Evolutionary conservation across 1,140 invertebrate species (phyloP).

Genomic region (Lasaia peninsularis): DNA sequence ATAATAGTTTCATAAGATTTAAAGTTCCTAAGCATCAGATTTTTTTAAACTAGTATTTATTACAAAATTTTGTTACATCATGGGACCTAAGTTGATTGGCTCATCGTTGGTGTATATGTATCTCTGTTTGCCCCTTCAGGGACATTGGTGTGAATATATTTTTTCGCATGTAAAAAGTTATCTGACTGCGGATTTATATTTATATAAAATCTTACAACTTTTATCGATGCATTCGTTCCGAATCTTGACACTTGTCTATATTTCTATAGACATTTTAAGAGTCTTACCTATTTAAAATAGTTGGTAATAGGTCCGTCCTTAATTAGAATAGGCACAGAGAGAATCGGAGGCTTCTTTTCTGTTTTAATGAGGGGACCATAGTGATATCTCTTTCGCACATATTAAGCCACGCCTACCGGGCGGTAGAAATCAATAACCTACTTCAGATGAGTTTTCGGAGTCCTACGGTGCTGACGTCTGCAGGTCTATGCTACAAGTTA

Average conservation of each 20-base stretch:
- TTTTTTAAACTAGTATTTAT: too few species aligned
- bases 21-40: too few species aligned
- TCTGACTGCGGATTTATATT: too few species aligned
- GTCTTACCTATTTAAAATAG: constrained; percentile 73
- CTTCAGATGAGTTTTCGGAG: constrained; percentile 69
- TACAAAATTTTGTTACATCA: too few species aligned
- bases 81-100: too few species aligned
- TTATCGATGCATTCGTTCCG: background rate
- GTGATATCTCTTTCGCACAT: constrained; percentile 69
- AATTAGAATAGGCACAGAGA: constrained; percentile 67
- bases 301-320: constrained; percentile 74
- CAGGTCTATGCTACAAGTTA: constrained; percentile 26
- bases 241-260: background rate
- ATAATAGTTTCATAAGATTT: too few species aligned
- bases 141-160: too few species aligned
- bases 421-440: constrained; percentile 75
- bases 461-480: constrained; percentile 56
- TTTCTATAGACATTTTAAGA: constrained; percentile 10
- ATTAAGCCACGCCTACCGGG: constrained; percentile 65
- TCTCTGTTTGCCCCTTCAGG: too few species aligned
- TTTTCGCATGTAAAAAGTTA: too few species aligned
- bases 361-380: constrained; percentile 68
- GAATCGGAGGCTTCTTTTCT: constrained; percentile 67
- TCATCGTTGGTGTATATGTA: too few species aligned
- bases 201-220: too few species aligned